Evolutionary conservation across 2,113 vertebrate genomes (phyloP), one percentile per base, ranked within the genome.

Genomic region (Columba janthina): DNA sequence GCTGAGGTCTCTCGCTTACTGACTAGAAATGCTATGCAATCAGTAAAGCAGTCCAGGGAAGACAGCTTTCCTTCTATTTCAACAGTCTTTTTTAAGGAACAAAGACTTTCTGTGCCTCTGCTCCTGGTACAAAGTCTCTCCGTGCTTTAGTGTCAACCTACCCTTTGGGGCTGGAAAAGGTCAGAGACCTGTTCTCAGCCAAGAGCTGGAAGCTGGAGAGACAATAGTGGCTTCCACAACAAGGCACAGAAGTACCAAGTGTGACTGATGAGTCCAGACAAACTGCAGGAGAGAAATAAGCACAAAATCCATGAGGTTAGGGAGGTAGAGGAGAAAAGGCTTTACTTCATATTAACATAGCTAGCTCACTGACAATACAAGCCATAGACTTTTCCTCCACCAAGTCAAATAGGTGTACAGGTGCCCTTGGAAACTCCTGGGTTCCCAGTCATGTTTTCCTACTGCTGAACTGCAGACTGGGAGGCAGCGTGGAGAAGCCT

Each of bases 81-180:
- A 94, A 60, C 80, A 79, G 81, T 78, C 84, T 70, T 94, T 93
- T 82, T 69, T 60, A 91, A 54, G 36, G 36, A 96, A 96, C 89
- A 96, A 94, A 96, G 91, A 77, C 81, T 76, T 94, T 95, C 91
- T 97, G 91, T 95, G 89, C 84, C 74, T 89, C 76, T 87, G 48
- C 82, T 95, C 44, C 88, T 88, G 95, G 82, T 90, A 93, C 60
- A 82, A 89, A 85, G 69, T 76, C 65, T 80, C 71, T 73, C 76
- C 5, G 3, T 76, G 87, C 73, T 56, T 91, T 76, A 65, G 36
- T 32, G 66, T 86, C 73, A 91, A 28, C 77, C 54, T 58, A 56
- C 58, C 31, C 85, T 88, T 62, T 51, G 74, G 58, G 71, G 65
- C 66, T 3, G 8, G 57, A 65, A 25, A 94, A 92, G 81, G 71